Percentiles rank a stretch among this genome's conserved stretches.
phyloP scores from a whole-genome alignment of 2,888 invertebrate genomes.

The Pharmacophagus antenor region DNA sequence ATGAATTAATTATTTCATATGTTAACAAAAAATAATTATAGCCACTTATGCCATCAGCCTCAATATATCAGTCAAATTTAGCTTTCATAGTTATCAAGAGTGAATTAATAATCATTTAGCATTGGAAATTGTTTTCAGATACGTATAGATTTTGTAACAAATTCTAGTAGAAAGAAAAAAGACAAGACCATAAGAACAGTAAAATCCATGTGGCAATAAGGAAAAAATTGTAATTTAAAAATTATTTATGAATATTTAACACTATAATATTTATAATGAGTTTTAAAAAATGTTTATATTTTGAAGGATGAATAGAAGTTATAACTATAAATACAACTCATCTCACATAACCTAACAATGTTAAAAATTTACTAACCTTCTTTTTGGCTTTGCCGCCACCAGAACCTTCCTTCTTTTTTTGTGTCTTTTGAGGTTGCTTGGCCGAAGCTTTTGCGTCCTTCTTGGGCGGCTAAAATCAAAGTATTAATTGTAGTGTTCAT shows the following conservation, averaged over 20 bases:
- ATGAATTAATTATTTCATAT: conserved; percentile 20
- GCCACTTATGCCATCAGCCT: conserved; percentile 72
- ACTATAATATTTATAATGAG: not conserved
- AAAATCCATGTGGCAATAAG: not conserved
- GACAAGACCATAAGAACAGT: not conserved
- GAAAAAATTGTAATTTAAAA: not conserved
- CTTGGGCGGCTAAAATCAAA: conserved; percentile 90
- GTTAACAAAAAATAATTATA: not conserved
- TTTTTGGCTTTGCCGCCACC: conserved; percentile 97
- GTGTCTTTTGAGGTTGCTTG: conserved; percentile 95
- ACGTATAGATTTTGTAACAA: not conserved
- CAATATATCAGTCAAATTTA: conserved; percentile 83
- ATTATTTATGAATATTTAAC: not conserved
- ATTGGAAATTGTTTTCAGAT: not conserved
- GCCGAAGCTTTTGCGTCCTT: conserved; percentile 95
- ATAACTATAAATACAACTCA: conserved; percentile 31
- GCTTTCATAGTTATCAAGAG: conserved; percentile 72
- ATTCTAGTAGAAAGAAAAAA: not conserved
- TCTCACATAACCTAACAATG: conserved; percentile 66
- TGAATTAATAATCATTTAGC: conserved; percentile 65
- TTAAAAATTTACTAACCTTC: conserved; percentile 84
- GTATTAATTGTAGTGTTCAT: not conserved
- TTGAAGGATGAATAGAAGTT: no score
- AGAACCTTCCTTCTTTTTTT: conserved; percentile 97
- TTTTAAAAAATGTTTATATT: not conserved